Percentiles rank a stretch among this genome's conserved stretches.
Evolutionary conservation across 1,140 invertebrate genomes (phyloP).

Genomic region (Contarinia nasturtii): DNA sequence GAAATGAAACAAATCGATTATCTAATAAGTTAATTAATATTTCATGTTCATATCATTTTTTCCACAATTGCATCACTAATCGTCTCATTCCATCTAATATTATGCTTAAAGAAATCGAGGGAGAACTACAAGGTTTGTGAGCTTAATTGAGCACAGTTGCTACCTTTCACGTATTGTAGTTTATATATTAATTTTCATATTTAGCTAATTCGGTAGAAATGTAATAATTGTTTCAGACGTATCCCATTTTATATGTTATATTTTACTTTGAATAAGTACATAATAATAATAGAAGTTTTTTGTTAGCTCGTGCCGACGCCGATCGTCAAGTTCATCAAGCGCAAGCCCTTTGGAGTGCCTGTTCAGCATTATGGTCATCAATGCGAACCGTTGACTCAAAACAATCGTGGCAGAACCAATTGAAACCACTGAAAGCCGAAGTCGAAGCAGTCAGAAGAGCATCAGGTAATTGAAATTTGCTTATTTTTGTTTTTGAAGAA

Average conservation of each 20-base stretch:
- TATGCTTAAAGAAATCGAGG: slow-evolving; percentile 21
- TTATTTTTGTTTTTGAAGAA: too few relatives aligned
- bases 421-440: slow-evolving; percentile 57
- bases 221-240: too few relatives aligned
- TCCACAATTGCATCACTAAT: slow-evolving; percentile 1
- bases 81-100: not conserved
- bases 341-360: slow-evolving; percentile 81
- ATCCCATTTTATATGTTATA: too few relatives aligned
- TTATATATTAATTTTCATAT: too few relatives aligned
- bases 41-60: not conserved
- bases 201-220: too few relatives aligned
- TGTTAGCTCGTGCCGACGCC: slow-evolving; percentile 43
- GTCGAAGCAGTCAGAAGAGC: slow-evolving; percentile 45
- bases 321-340: slow-evolving; percentile 63
- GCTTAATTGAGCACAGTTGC: too few relatives aligned
- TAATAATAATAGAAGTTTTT: too few relatives aligned
- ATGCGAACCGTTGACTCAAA: slow-evolving; percentile 41
- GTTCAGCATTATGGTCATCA: slow-evolving; percentile 60
- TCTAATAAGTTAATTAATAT: not conserved
- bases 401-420: slow-evolving; percentile 29
- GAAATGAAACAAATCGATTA: not conserved
- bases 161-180: too few relatives aligned
- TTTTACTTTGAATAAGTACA: too few relatives aligned
- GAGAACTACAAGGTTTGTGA: slow-evolving; percentile 19
- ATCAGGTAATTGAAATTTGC: slow-evolving; percentile 30